Base-by-base conservation (phyloP, 1,140 invertebrate genomes). In the Lanistes nyassanus region DNA sequence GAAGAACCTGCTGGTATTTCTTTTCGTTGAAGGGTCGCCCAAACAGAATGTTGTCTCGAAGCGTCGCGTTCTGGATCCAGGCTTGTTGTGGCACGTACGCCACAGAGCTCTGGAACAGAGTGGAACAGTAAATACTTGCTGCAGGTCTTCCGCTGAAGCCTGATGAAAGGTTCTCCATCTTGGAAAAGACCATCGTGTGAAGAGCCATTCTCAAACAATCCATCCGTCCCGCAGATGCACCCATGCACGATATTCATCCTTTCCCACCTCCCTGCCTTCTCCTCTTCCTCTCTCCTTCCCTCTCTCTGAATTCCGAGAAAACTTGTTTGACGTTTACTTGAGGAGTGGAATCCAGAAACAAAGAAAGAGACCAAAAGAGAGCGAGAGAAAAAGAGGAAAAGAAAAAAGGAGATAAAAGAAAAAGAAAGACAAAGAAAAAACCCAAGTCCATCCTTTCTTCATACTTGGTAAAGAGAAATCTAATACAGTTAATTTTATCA, bases 71-170 rank as follows among this genome's bases (percentile, higher is more conserved):
- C 65, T 92, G 85, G 64, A 94, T 91, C 90, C 91, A 92, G 16
- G 95, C 93, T 71, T 93, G 92, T 85, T 96, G 95, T 0, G 95
- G 92, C 3, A 94, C 94, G 86, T 95, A 97, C 5, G 94, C 94
- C 4, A 88, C 76, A 7, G 81, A 81, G 29, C 87, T 87, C 87
- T 89, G 76, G 0, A 79, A 62, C 29, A 64, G 21, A 62, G 31
- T 37, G 42, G 47, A 64, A 29, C 19, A 47, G 26, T 26, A 39
- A 5, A 29, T 58, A 36, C 5, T 29, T 11, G 31, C 23, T 19
- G n/a, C 47, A 71, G 9, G 13, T 11, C 23, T 53, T 13, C 23
- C 13, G 51, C 23, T 53, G 51, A 13, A 53, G 51, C 13, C 51
- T 53, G 13, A 13, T 53, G 13, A n/a, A n/a, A n/a, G n/a, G n/a